These are phyloP conservation scores for Leucania comma DNA, from an alignment of 2,888 invertebrate species.

Conservation along the genomic window DNA sequence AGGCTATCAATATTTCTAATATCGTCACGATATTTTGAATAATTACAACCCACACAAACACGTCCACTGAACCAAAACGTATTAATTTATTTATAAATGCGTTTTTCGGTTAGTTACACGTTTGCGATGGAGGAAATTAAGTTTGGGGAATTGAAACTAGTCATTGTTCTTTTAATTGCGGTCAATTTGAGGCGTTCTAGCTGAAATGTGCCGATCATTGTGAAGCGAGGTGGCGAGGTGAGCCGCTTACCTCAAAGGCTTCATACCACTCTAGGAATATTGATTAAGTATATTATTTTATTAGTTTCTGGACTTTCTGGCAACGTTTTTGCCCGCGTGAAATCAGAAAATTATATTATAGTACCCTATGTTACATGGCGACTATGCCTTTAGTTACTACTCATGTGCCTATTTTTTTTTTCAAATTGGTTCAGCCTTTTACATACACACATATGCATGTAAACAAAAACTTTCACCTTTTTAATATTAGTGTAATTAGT, in stretches of 20 bases:
- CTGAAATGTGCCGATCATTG: constrained; percentile 88
- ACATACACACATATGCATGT: no score
- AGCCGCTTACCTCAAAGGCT: constrained; percentile 66
- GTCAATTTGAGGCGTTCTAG: constrained; percentile 89
- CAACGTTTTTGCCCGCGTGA: no score
- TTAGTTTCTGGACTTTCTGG: constrained; percentile 1
- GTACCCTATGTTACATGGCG: no score
- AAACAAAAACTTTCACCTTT: no score
- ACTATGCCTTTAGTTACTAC: no score
- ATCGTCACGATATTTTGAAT: constrained; percentile 55
- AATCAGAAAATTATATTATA: no score
- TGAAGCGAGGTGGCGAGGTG: constrained; percentile 73
- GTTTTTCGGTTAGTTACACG: constrained; percentile 86
- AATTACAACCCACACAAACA: constrained; percentile 59
- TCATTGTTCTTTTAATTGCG: constrained; percentile 90
- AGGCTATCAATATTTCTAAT: constrained; percentile 21
- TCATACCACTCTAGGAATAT: constrained; percentile 61
- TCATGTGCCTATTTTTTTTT: no score
- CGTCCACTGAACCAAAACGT: constrained; percentile 64
- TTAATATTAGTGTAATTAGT: no score
- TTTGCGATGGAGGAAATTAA: constrained; percentile 87
- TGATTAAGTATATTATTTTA: constrained; percentile 63
- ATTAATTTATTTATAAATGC: constrained; percentile 76
- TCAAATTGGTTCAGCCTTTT: no score
- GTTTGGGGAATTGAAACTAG: constrained; percentile 90